Evolutionary conservation across 2,113 vertebrate species (phyloP).

Genomic region (Stercorarius parasiticus): DNA sequence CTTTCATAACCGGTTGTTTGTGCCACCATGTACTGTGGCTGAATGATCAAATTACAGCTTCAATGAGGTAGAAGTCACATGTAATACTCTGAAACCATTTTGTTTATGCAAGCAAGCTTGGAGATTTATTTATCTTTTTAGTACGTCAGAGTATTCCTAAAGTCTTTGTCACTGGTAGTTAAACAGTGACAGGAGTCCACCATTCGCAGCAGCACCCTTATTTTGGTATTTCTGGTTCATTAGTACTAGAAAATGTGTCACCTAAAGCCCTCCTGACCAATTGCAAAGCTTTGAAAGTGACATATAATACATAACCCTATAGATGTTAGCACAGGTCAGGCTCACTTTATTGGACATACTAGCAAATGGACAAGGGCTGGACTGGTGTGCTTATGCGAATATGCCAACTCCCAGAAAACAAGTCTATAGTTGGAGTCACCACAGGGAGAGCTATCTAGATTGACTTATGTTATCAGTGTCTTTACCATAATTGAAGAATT

Average conservation of each 20-base stretch:
- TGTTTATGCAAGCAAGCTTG: background rate
- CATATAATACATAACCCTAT: background rate
- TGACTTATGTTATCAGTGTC: background rate
- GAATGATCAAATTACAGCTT: background rate
- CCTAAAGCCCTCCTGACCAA: background rate
- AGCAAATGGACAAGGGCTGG: background rate
- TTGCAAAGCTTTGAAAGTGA: background rate
- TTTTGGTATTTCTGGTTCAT: background rate
- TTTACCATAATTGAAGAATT: background rate
- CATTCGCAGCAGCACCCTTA: background rate
- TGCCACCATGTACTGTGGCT: background rate
- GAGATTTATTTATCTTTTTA: background rate
- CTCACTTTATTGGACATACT: background rate
- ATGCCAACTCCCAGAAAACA: background rate
- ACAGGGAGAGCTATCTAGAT: background rate
- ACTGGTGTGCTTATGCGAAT: background rate
- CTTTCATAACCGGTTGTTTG: background rate
- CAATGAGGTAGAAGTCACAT: background rate
- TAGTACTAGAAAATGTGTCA: background rate
- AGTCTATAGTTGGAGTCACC: background rate
- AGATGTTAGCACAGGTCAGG: background rate
- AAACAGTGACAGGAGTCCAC: background rate
- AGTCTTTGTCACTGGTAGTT: background rate
- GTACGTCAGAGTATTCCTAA: background rate
- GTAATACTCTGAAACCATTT: background rate